Conservation (phyloP, 2,113 vertebrate species). For the Promerops cafer region DNA sequence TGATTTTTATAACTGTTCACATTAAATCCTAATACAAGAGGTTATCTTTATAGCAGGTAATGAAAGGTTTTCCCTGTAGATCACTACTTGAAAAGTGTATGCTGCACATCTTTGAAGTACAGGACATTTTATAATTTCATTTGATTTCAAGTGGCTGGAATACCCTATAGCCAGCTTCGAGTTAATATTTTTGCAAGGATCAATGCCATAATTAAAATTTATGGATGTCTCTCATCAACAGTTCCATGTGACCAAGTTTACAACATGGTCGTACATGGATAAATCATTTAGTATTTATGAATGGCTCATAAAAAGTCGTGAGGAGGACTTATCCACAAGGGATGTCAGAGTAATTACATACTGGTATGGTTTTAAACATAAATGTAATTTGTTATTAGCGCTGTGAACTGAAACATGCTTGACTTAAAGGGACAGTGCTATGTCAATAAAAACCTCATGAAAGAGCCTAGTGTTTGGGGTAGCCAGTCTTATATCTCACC, state of each 20-base stretch:
- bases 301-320: background rate
- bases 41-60: conserved; percentile 49
- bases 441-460: background rate
- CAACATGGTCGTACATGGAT: background rate
- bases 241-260: conserved; percentile 15
- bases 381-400: background rate
- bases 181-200: conserved; percentile 44
- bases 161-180: background rate
- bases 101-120: background rate
- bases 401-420: background rate
- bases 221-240: background rate
- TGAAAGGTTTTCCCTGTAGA: conserved; percentile 30
- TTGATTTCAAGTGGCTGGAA: conserved; percentile 18
- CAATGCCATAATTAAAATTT: conserved; percentile 42
- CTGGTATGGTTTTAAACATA: background rate
- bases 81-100: conserved; percentile 16
- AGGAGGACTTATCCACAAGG: background rate
- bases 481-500: background rate
- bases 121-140: conserved; percentile 12
- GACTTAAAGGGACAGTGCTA: background rate
- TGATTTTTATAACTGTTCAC: conserved; percentile 31
- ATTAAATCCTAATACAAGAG: conserved; percentile 8
- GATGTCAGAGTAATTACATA: conserved; percentile 11
- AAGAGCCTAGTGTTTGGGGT: background rate
- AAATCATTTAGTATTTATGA: conserved; percentile 35